phyloP scores from a whole-genome alignment of 2,797 vertebrate species.

The Chrysocyon brachyurus region DNA sequence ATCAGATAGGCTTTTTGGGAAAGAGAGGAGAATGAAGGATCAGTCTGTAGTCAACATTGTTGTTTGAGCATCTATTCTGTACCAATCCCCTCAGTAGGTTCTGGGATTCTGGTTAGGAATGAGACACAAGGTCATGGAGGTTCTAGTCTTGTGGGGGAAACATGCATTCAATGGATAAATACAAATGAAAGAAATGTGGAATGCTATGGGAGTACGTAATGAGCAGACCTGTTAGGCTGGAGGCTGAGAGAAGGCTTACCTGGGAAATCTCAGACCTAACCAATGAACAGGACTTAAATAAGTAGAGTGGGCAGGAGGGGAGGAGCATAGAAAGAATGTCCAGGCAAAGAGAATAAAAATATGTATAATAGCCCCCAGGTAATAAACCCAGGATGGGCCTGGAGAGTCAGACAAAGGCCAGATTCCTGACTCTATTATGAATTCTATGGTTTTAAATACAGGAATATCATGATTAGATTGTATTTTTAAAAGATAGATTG shows the following conservation, averaged over 20 bases:
- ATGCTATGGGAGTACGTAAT: not conserved
- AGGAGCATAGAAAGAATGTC: not conserved
- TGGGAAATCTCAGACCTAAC: not conserved
- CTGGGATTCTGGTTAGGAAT: not conserved
- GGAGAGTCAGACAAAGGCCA: not conserved
- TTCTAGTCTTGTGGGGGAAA: not conserved
- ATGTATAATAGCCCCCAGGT: no score
- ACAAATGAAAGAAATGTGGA: not conserved
- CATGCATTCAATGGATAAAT: not conserved
- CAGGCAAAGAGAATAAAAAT: not conserved
- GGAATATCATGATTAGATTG: conserved; percentile 33
- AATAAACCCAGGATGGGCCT: not conserved
- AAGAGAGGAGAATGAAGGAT: not conserved
- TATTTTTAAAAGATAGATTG: not conserved
- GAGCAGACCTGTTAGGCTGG: not conserved
- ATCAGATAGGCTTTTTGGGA: not conserved
- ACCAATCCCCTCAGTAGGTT: not conserved
- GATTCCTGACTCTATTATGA: not conserved
- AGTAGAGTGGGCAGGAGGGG: not conserved
- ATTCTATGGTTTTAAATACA: not conserved
- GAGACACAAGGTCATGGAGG: not conserved
- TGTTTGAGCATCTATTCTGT: not conserved
- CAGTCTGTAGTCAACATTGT: not conserved
- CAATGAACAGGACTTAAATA: not conserved
- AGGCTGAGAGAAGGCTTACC: not conserved